Base-by-base conservation (phyloP, 2,113 vertebrate genomes). In the Craseonycteris thonglongyai region DNA sequence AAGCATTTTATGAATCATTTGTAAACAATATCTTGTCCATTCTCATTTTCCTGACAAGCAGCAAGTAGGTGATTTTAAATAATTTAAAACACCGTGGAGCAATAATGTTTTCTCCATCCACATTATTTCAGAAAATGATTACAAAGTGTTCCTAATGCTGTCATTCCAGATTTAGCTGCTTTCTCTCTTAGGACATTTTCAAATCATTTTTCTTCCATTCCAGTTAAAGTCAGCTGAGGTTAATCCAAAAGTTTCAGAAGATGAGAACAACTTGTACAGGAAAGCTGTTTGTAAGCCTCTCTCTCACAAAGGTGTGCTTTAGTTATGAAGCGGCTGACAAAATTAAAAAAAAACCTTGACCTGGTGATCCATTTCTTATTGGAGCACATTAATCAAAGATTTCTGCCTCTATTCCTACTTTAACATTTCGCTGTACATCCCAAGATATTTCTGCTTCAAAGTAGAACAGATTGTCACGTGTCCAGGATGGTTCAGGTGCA, bases 301-400 rank as follows among this genome's bases (percentile, higher is more conserved):
- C 40, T 51, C 12, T 74, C 24, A 11, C 21, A 49, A 40, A 68
- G 26, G 74, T 89, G 72, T 65, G 88, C 90, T 51, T n/a, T n/a
- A 92, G 18, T 42, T 71, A 22, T 38, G 30, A 47, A 74, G 13
- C 61, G 21, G 63, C 80, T 89, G 54, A 28, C 38, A 93, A 80
- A 93, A 76, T 97, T 86, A 47, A 63, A 86, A 96, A 80, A 49
- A 63, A 13, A 59, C 15, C 30, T 93, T 92, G 59, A 91, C 80
- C 91, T 84, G 84, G 93, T 93, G 83, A 80, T 88, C 56, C 22
- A 10, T 81, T 89, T 94, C 75, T 93, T 69, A 72, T 26, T 76
- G 24, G 49, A 88, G 40, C 15, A n/a, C 26, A 95, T 95, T 94
- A 49, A 76, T 95, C 79, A 56, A 68, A 5, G 68, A 66, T 56